Evolutionary conservation across 2,113 vertebrate species (phyloP).

Genomic region (Geothlypis trichas): DNA sequence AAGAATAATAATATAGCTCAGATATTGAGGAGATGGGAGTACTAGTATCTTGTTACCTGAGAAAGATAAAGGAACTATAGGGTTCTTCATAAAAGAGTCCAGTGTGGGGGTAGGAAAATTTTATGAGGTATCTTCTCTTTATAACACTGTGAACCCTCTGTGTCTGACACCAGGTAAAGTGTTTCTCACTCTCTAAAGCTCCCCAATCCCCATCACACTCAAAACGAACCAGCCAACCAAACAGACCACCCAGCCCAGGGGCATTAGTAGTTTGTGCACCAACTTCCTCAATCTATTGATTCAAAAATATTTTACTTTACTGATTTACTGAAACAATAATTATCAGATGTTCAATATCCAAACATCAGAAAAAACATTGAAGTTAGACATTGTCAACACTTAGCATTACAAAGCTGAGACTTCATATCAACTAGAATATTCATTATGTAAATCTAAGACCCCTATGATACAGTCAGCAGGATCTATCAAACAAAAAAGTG

Average conservation of each 20-base stretch:
- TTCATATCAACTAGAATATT: not conserved
- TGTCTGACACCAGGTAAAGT: not conserved
- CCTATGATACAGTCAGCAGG: not conserved
- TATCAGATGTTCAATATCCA: not conserved
- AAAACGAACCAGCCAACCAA: not conserved
- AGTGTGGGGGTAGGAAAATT: not conserved
- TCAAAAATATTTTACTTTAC: not conserved
- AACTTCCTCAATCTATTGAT: not conserved
- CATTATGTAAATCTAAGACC: not conserved
- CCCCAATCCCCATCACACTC: not conserved
- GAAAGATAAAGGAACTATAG: not conserved
- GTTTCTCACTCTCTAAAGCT: not conserved
- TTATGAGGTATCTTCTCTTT: not conserved
- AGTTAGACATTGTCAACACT: not conserved
- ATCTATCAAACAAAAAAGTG: not conserved
- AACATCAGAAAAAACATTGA: not conserved
- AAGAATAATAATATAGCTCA: not conserved
- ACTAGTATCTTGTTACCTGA: not conserved
- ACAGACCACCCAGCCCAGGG: fast-evolving
- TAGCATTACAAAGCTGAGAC: not conserved
- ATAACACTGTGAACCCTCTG: not conserved
- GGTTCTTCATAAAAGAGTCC: not conserved
- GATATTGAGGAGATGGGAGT: not conserved
- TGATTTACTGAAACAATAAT: not conserved
- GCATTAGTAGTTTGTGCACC: not conserved